Base-by-base conservation (phyloP, 2,113 vertebrate species). In the Galbula dea region DNA sequence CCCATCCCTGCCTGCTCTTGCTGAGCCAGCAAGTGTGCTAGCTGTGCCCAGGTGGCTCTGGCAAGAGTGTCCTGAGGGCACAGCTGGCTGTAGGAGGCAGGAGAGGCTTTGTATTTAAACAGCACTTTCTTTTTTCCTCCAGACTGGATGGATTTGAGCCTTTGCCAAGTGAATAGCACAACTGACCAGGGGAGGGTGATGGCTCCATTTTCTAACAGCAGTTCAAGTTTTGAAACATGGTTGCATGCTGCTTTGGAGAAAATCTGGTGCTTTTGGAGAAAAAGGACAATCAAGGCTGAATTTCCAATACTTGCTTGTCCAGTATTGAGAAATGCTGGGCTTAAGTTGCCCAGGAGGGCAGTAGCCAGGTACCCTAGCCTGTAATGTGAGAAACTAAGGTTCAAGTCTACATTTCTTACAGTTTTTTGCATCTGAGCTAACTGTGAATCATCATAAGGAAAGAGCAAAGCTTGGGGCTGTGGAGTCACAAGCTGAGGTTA, bases 391-490 rank as follows among this genome's bases (percentile, higher is more conserved):
- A 76, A 96, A 88, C 73, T 69, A 66, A 85, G 43, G 87, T 73
- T 95, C 71, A 62, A 54, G 41, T 52, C 13, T 4, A 58, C 32
- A 46, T 80, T 85, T 94, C 43, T 95, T 49, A 24, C 10, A 30
- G 20, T 67, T 45, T 85, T 90, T 83, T 89, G 65, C 71, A 76
- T 93, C 54, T 24, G 32, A 85, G 39, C 65, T 83, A 80, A 68
- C 71, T 94, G 81, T 87, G 75, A 94, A 76, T 73, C 75, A 37
- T 39, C 72, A 66, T 94, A 94, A 94, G 84, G 27, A 43, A 86
- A 92, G 87, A 87, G 78, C 45, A 79, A 91, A 80, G 49, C 93
- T 85, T 66, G 46, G 63, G 82, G 75, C 89, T 94, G 72, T 37
- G 32, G 54, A 83, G 79, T 86, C 72, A 39, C 45, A 27, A 49